Evolutionary conservation across 2,797 vertebrate genomes (phyloP).

Genomic region (Lacerta bilineata): DNA sequence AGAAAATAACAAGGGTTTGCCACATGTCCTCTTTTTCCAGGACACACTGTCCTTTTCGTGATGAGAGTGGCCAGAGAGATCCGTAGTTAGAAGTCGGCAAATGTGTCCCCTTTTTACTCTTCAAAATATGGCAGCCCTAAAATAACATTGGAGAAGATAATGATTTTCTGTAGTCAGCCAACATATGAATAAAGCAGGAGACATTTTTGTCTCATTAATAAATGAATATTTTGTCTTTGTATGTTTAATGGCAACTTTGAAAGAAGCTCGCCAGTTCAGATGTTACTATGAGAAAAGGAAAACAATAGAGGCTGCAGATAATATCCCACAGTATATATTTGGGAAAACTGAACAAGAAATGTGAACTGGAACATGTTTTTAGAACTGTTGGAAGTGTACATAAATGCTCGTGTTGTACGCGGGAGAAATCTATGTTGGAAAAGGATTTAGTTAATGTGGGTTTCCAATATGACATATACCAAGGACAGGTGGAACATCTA

Average conservation of each 20-base stretch:
- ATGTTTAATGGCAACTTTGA: neutral
- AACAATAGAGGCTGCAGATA: neutral
- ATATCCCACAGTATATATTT: neutral
- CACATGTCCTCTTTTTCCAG: too few relatives aligned
- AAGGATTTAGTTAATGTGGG: neutral
- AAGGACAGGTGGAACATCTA: neutral
- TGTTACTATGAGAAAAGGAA: neutral
- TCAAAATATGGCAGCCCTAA: too few relatives aligned
- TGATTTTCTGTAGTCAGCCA: neutral
- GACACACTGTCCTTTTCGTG: too few relatives aligned
- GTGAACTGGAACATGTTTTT: neutral
- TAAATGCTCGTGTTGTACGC: neutral
- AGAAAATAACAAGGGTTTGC: too few relatives aligned
- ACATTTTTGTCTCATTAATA: neutral
- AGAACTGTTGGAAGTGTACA: neutral
- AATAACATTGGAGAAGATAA: neutral
- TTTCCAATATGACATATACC: neutral
- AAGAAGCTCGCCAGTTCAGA: neutral
- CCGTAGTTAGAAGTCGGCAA: too few relatives aligned
- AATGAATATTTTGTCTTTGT: neutral
- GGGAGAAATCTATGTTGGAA: neutral
- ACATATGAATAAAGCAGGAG: neutral
- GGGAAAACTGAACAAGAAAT: neutral
- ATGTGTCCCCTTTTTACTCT: too few relatives aligned
- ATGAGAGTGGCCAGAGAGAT: too few relatives aligned